Evolutionary conservation across 1,140 invertebrate genomes (phyloP).

Genomic region (Ephestia elutella): DNA sequence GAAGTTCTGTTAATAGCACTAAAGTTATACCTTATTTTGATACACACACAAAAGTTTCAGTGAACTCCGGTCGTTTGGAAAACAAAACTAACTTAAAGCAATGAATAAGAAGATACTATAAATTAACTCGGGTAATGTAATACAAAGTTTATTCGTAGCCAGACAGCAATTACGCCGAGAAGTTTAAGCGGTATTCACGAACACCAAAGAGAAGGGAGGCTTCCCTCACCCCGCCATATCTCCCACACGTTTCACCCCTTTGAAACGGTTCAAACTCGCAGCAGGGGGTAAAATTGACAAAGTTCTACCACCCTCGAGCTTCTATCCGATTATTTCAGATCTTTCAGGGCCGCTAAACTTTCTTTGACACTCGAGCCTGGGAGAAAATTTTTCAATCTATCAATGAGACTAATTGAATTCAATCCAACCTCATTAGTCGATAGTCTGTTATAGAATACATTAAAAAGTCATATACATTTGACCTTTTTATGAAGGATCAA

Average conservation of each 20-base stretch:
- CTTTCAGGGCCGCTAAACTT: constrained; percentile 46
- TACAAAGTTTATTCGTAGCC: constrained; percentile 69
- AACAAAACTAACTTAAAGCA: constrained; percentile 51
- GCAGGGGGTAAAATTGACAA: constrained; percentile 55
- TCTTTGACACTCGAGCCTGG: constrained; percentile 37
- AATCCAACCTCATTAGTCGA: neutral
- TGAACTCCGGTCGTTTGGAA: constrained; percentile 42
- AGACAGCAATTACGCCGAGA: constrained; percentile 68
- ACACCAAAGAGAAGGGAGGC: constrained; percentile 43
- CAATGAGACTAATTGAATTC: constrained; percentile 31
- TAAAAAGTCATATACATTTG: no score
- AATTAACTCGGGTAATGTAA: constrained; percentile 69
- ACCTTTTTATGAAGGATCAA: no score
- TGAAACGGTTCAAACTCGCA: constrained; percentile 42
- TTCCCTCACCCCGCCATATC: constrained; percentile 22
- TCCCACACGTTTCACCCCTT: constrained; percentile 38
- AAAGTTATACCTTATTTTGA: constrained; percentile 14
- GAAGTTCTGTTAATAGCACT: constrained; percentile 11
- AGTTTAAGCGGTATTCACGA: constrained; percentile 67
- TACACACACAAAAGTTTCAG: constrained; percentile 15
- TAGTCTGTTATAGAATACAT: no score
- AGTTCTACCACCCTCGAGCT: constrained; percentile 43
- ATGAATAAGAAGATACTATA: constrained; percentile 66
- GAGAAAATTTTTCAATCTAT: constrained; percentile 27
- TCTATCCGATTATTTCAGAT: constrained; percentile 60